Base-by-base conservation (phyloP, 2,888 invertebrate genomes). In the Slavum lentiscoides region DNA sequence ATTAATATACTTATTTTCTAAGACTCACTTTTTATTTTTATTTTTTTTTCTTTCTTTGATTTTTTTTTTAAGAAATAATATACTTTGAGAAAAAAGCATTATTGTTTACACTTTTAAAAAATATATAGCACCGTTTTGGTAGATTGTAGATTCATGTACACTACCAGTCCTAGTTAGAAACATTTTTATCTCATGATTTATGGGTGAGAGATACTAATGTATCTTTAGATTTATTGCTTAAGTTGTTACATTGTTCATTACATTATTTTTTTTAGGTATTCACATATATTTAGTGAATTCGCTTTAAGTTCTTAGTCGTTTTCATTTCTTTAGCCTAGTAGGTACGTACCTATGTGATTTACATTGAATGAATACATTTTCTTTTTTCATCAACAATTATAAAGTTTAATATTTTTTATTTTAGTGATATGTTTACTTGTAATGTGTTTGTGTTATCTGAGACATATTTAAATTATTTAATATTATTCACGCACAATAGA, bases 161-260 rank as follows among this genome's bases (percentile, higher is more conserved):
- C 58, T 55, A n/a, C 43, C 49, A 49, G 49, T 43, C 61, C 13
- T 73, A 62, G 49, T 7, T 73, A 62, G 23, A 62, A 62, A 64
- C 19, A 59, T 30, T 49, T 58, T 76, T 76, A 76, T 76, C 37
- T 76, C 15, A 39, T 76, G 67, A 76, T 76, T 76, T 76, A 68
- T 76, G 76, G 76, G 9, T 69, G 30, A 9, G n/a, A 59, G 43
- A 76, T 59, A 74, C 37, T 15, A 6, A 37, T 53, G 19, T 43
- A 17, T 53, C n/a, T 74, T 74, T 53, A 74, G n/a, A 53, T 74
- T 74, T 74, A 64, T 74, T 74, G 53, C 74, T 53, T n/a, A 21
- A 53, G 15, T 17, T 21, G 37, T 74, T 74, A 15, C 62, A 74
- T 74, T 74, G 62, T 74, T 74, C n/a, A 53, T 53, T 23, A 49